These are phyloP conservation scores for Drosophila melanica DNA, from an alignment of 1,140 invertebrate species.

Conservation along the genomic window DNA sequence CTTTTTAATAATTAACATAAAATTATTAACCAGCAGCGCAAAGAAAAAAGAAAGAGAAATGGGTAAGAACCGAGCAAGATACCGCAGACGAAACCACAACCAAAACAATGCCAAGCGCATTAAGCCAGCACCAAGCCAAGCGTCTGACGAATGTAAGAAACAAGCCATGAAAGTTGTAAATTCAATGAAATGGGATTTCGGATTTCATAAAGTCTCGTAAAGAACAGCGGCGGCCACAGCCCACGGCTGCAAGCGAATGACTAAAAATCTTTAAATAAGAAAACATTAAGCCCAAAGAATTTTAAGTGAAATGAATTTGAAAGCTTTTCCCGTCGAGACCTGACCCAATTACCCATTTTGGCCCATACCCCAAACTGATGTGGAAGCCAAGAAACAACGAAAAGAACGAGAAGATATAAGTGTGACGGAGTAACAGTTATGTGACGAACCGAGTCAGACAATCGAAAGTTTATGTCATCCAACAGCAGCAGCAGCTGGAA, in stretches of 20 bases:
- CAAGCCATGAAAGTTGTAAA: slow-evolving; percentile 74
- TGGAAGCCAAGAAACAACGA: slow-evolving; percentile 41
- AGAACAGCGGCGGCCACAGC: slow-evolving; percentile 46
- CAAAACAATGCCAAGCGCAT: slow-evolving; percentile 65
- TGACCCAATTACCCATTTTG: slow-evolving; percentile 80
- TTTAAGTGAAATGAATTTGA: slow-evolving; percentile 77
- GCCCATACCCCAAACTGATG: slow-evolving; percentile 50
- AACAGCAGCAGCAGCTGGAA: slow-evolving; percentile 38
- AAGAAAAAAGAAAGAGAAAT: slow-evolving; percentile 46
- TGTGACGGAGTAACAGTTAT: slow-evolving; percentile 66
- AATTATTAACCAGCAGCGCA: slow-evolving; percentile 70
- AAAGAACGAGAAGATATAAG: slow-evolving; percentile 47
- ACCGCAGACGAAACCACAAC: slow-evolving; percentile 13
- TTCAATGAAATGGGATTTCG: slow-evolving; percentile 40
- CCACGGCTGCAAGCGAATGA: slow-evolving; percentile 36
- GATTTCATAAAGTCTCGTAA: slow-evolving; percentile 71
- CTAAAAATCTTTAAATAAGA: slow-evolving; percentile 54
- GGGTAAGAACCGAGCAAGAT: slow-evolving; percentile 24
- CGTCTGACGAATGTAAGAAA: slow-evolving; percentile 42
- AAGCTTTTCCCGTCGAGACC: slow-evolving; percentile 65
- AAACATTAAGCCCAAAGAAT: slow-evolving; percentile 67
- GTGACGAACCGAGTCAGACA: slow-evolving; percentile 72
- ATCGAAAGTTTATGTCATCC: slow-evolving; percentile 82
- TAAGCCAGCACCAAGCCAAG: slow-evolving; percentile 39
- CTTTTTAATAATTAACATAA: slow-evolving; percentile 83